Conservation (phyloP, 2,888 invertebrate species). For the Chrysolina oricalcia region DNA sequence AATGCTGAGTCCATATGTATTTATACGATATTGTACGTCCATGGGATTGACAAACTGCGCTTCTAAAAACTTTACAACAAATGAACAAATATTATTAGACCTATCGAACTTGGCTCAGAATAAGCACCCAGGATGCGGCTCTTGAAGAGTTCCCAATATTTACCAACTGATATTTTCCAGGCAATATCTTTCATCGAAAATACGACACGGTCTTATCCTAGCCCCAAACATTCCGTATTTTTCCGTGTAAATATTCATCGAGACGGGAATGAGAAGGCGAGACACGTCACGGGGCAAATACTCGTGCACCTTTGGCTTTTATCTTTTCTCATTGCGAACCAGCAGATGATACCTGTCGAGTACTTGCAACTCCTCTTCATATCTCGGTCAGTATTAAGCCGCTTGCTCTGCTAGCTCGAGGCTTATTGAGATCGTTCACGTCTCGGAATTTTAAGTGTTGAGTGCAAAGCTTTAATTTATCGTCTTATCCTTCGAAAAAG, state of each 20-base stretch:
- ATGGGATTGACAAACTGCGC: too few relatives aligned
- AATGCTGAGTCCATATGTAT: too few relatives aligned
- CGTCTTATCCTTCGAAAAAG: background rate
- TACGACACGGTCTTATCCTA: background rate
- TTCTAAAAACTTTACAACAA: too few relatives aligned
- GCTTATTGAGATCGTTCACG: conserved; percentile 33
- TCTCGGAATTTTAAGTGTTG: conserved; percentile 50
- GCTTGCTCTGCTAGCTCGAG: conserved; percentile 34
- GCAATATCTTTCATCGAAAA: background rate
- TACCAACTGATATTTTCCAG: too few relatives aligned
- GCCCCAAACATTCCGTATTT: background rate
- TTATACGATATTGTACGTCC: too few relatives aligned
- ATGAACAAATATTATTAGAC: too few relatives aligned
- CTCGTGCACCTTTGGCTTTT: conserved; percentile 14
- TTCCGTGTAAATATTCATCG: background rate
- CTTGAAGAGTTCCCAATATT: too few relatives aligned
- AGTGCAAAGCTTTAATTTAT: conserved; percentile 28
- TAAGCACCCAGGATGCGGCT: too few relatives aligned
- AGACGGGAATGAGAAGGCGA: background rate
- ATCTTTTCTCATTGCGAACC: conserved; percentile 23
- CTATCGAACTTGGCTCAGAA: too few relatives aligned
- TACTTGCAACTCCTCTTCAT: conserved; percentile 34
- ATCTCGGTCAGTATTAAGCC: conserved; percentile 44
- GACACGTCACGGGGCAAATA: conserved; percentile 2
- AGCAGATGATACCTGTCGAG: conserved; percentile 41